phyloP scores from a whole-genome alignment of 2,888 invertebrate genomes.

The Venusia cambrica region DNA sequence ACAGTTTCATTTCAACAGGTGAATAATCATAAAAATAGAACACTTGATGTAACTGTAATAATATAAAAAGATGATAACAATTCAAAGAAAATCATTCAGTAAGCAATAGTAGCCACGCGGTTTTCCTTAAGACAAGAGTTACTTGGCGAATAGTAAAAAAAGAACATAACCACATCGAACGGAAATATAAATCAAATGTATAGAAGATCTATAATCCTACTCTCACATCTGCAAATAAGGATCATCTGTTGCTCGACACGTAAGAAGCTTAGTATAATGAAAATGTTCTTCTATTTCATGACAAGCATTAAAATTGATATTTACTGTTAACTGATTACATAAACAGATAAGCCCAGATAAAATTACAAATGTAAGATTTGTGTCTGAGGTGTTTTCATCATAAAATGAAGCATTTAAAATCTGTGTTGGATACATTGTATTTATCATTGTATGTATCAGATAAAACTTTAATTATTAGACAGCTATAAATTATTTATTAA shows the following conservation, averaged over 20 bases:
- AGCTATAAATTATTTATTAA: too few relatives aligned
- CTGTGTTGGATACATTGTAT: too few relatives aligned
- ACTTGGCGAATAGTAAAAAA: background rate
- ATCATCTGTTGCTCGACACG: constrained; percentile 14
- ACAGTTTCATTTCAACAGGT: too few relatives aligned
- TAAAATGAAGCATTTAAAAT: too few relatives aligned
- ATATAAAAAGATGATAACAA: background rate
- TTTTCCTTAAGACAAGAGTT: constrained; percentile 11
- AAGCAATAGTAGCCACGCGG: constrained; percentile 6
- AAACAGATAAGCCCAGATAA: too few relatives aligned
- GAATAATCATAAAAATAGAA: too few relatives aligned
- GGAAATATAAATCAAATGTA: constrained; percentile 2
- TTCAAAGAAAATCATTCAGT: background rate
- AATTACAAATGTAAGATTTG: too few relatives aligned
- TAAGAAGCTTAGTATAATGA: constrained; percentile 18
- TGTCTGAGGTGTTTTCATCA: too few relatives aligned
- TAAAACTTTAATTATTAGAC: too few relatives aligned
- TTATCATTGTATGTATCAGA: too few relatives aligned
- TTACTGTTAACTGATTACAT: too few relatives aligned
- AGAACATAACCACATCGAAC: background rate
- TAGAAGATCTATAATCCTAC: constrained; percentile 7
- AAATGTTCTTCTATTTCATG: constrained; percentile 12
- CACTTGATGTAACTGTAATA: too few relatives aligned
- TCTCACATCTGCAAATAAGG: constrained; percentile 23
- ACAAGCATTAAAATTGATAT: constrained; percentile 9